phyloP scores from a whole-genome alignment of 2,888 invertebrate species.

The Apodemia hepburni region DNA sequence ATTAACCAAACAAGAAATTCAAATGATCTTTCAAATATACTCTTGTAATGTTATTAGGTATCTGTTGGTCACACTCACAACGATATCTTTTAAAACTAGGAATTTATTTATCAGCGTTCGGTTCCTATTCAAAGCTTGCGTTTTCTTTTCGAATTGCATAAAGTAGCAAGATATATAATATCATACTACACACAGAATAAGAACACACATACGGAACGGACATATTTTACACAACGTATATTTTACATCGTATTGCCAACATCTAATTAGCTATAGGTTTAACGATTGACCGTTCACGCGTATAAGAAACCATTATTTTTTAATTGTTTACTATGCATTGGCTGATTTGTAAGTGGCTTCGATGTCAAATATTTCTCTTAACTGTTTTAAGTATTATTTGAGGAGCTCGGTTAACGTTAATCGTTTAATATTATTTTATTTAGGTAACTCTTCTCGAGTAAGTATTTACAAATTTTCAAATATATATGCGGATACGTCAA shows the following conservation, averaged over 20 bases:
- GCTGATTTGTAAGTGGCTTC: not conserved
- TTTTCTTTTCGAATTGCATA: not conserved
- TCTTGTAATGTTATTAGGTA: too few relatives aligned
- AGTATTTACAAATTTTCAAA: not conserved
- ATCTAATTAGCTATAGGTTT: slow-evolving; percentile 3
- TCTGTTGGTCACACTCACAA: too few relatives aligned
- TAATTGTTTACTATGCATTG: not conserved
- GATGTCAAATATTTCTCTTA: not conserved
- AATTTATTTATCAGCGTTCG: too few relatives aligned
- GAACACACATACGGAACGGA: not conserved
- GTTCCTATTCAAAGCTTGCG: not conserved
- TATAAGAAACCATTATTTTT: not conserved
- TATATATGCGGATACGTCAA: not conserved
- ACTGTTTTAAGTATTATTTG: not conserved
- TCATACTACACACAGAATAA: too few relatives aligned
- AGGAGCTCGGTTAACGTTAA: not conserved
- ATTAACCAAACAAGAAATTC: too few relatives aligned
- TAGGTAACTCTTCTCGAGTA: not conserved
- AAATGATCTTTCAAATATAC: too few relatives aligned
- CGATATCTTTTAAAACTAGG: too few relatives aligned
- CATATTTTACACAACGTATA: not conserved
- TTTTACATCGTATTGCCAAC: not conserved
- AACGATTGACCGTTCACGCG: not conserved
- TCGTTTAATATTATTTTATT: not conserved
- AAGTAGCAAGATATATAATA: not conserved